Evolutionary conservation across 1,140 invertebrate genomes (phyloP), one percentile per base, ranked within the genome.

Genomic region (Drosophila hydei): DNA sequence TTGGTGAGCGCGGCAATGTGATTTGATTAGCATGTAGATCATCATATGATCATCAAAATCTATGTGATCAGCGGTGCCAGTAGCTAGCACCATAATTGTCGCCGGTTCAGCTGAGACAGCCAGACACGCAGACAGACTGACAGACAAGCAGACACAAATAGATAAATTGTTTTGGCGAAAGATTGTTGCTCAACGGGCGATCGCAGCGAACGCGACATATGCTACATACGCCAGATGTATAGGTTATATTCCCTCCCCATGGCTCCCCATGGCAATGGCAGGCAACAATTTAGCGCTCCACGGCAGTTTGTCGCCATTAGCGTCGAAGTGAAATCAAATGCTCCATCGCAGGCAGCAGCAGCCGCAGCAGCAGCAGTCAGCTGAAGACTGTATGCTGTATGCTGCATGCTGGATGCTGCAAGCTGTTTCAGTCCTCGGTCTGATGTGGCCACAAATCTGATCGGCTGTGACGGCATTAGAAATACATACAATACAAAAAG

Each of bases 241-340:
- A 16, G 45, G 21, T n/a, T 55, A 36, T 56, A 65, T 40, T 65
- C 23, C 27, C 33, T 43, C 38, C 38, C 12, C 38, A 40, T 40
- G 16, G 14, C 51, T 23, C 8, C 25, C 14, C n/a, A 47, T 47
- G 51, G 60, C 50, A 63, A 45, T 54, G 48, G 7, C 50, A 7
- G 77, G 64, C 68, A 68, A 79, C 84, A 89, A 80, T 89, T 80
- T 89, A 79, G 73, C 79, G 85, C 77, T 89, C 70, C 68, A 89
- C 85, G 85, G 85, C 85, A 89, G 80, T 89, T 89, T 89, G 85
- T 89, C 85, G 85, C 85, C 85, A 89, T 89, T 89, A 89, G 85
- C 85, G 85, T 89, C 85, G 85, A 80, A 81, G 74, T 73, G 67
- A 85, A 89, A 89, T 85, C 85, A 85, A 78, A 77, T 63, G 70